Conservation (phyloP, 2,797 vertebrate species). For the Eulemur mongoz region DNA sequence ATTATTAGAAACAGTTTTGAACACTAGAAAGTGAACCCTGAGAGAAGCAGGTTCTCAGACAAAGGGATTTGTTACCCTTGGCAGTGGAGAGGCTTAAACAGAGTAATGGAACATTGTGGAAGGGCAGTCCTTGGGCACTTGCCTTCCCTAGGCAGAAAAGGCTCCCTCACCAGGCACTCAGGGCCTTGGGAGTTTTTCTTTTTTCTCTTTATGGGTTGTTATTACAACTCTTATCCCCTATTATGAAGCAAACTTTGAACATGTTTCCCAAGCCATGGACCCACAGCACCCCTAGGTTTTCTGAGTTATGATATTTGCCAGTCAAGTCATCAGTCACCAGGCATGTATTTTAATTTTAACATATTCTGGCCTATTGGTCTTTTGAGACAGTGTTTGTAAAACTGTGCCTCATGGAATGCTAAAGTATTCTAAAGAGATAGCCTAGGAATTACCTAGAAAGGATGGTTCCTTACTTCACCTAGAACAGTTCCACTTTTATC, state of each 20-base stretch:
- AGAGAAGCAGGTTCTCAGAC: not conserved
- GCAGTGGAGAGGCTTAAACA: not conserved
- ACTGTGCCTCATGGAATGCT: not conserved
- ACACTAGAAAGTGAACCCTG: not conserved
- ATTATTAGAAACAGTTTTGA: not conserved
- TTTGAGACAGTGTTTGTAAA: not conserved
- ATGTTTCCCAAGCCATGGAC: not conserved
- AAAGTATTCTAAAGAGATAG: not conserved
- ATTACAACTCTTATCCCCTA: not conserved
- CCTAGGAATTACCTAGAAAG: not conserved
- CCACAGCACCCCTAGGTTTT: not conserved
- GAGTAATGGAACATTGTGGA: not conserved
- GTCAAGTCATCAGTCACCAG: not conserved
- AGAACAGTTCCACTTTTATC: not conserved
- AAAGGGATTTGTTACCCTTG: not conserved
- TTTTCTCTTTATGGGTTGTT: not conserved
- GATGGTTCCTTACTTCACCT: not conserved
- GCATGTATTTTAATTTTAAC: constrained; percentile 36
- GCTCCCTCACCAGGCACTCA: not conserved
- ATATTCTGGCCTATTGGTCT: not conserved
- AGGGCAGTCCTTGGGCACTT: not conserved
- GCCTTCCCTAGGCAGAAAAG: not conserved
- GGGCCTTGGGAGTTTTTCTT: not conserved
- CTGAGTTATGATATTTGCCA: not conserved
- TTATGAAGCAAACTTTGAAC: not conserved